Conservation (phyloP, 2,888 invertebrate genomes). For the Ochropacha duplaris region DNA sequence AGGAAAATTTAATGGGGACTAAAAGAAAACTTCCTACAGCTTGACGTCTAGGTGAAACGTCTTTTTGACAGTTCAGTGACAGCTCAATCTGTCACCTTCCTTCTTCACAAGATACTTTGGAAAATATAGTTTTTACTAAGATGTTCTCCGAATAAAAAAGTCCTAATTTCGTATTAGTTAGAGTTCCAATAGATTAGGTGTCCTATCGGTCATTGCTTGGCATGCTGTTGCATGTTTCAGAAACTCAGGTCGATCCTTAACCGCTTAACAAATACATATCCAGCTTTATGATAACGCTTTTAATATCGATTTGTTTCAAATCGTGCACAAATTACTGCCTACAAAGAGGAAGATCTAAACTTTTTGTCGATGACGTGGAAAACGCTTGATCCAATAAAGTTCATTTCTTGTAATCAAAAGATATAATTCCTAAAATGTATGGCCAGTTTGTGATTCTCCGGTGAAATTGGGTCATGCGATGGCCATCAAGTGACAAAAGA, state of each 20-base stretch:
- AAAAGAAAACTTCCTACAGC: neutral
- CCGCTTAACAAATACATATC: conserved; percentile 4
- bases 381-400: neutral
- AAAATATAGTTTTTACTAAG: neutral
- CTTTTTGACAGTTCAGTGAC: neutral
- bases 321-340: conserved; percentile 54
- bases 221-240: neutral
- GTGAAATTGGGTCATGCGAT: neutral
- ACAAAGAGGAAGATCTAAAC: neutral
- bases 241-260: conserved; percentile 9
- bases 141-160: neutral
- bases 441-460: no score
- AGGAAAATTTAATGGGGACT: conserved; percentile 28
- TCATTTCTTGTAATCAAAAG: no score
- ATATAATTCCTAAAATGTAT: no score
- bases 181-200: neutral
- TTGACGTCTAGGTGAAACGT: neutral
- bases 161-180: neutral
- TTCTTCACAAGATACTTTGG: neutral
- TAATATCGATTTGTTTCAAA: conserved; percentile 13
- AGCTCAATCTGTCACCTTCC: neutral
- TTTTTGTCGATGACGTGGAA: neutral
- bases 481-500: neutral
- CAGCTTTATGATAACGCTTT: conserved; percentile 7
- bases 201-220: neutral